Percentiles rank a stretch among this genome's conserved stretches.
These are phyloP conservation scores for Bothrops jararaca DNA, from an alignment of 2,113 vertebrate genomes.

Conservation along the genomic window DNA sequence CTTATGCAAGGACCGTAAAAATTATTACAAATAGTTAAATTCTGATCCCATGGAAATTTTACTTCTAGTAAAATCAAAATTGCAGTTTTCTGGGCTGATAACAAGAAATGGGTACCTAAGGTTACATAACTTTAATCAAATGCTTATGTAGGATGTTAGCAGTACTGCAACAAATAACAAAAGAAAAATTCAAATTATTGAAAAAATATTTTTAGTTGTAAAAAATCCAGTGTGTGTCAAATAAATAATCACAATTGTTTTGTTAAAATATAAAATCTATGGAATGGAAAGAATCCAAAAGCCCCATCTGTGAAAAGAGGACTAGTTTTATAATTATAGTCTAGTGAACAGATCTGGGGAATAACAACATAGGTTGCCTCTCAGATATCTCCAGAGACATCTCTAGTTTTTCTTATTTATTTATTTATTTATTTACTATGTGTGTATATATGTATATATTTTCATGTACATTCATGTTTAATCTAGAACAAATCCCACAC, in stretches of 20 bases:
- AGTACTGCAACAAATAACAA: neutral
- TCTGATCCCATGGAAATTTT: neutral
- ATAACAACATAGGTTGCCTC: conserved; percentile 53
- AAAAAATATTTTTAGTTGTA: neutral
- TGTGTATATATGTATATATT: neutral
- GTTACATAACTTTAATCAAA: neutral
- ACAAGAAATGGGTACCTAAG: neutral
- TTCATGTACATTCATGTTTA: neutral
- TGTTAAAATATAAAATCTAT: conserved; percentile 34
- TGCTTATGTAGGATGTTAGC: neutral
- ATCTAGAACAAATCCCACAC: neutral
- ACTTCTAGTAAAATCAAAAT: neutral
- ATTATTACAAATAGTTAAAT: neutral
- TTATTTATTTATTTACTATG: conserved; percentile 8
- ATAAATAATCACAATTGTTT: neutral
- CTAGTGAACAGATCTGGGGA: conserved; percentile 28
- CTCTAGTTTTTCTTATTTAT: conserved; percentile 39
- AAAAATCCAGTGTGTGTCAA: neutral
- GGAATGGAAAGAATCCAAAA: conserved; percentile 63
- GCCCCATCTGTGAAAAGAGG: conserved; percentile 63
- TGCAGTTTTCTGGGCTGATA: neutral
- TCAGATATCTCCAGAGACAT: conserved; percentile 64
- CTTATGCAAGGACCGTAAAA: neutral
- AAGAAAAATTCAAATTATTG: neutral
- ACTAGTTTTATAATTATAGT: conserved; percentile 60